Percentiles rank a stretch among this genome's conserved stretches.
Evolutionary conservation across 2,113 vertebrate genomes (phyloP).

Genomic region (Nematolebias whitei): DNA sequence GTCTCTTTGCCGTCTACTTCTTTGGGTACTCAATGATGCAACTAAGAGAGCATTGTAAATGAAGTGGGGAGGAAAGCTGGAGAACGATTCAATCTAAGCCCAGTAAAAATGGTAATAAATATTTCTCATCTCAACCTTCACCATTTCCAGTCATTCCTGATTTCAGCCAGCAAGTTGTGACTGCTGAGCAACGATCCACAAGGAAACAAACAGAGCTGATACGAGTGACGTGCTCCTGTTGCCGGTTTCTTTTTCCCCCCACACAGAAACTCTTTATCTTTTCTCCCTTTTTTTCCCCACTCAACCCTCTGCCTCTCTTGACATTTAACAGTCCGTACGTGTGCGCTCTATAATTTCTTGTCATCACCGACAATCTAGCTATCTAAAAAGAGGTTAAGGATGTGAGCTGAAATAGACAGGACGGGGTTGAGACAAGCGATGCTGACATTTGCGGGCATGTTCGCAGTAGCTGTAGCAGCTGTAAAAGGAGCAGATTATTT

Average conservation of each 20-base stretch:
- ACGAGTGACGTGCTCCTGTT: background rate
- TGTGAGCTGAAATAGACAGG: constrained; percentile 7
- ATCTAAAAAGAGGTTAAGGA: constrained; percentile 49
- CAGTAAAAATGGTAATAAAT: too few species aligned
- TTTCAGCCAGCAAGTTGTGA: background rate
- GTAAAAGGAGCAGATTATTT: constrained; percentile 21
- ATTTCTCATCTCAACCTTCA: background rate
- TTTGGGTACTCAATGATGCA: constrained; percentile 8
- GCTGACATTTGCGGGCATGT: constrained; percentile 24
- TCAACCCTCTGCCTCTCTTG: constrained; percentile 17
- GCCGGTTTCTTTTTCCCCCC: background rate
- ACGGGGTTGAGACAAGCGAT: constrained; percentile 12
- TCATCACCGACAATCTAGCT: constrained; percentile 31
- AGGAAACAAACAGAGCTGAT: background rate
- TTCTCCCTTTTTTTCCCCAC: background rate
- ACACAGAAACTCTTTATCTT: background rate
- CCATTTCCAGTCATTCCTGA: background rate
- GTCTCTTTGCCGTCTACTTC: constrained; percentile 2
- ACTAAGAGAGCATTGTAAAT: too few species aligned
- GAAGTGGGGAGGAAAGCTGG: too few species aligned
- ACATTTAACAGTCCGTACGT: constrained; percentile 53
- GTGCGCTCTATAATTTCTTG: constrained; percentile 47
- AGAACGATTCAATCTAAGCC: too few species aligned
- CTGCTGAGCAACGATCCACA: background rate
- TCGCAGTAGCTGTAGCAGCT: background rate